Percentiles rank a stretch among this genome's conserved stretches.
phyloP scores from a whole-genome alignment of 2,797 vertebrate genomes.

The Mus caroli region DNA sequence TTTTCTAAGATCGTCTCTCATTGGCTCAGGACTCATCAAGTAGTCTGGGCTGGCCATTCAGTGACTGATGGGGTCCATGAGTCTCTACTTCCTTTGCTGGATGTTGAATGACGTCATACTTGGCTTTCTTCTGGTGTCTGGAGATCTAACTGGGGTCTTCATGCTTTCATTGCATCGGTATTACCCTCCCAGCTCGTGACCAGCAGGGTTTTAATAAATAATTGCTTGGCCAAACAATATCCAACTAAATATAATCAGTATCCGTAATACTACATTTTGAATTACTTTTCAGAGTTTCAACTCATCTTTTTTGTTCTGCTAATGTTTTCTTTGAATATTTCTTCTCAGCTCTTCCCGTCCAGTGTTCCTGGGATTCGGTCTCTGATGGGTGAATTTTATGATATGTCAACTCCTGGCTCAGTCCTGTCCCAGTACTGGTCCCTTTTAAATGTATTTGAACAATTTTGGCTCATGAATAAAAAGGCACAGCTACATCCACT shows the following conservation, averaged over 20 bases:
- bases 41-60: not conserved
- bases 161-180: not conserved
- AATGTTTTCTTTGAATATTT: conserved; percentile 61
- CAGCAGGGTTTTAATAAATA: not conserved
- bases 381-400: conserved; percentile 86
- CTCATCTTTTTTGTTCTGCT: not conserved
- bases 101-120: not conserved
- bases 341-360: conserved; percentile 92
- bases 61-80: not conserved
- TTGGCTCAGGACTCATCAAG: not conserved
- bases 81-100: not conserved
- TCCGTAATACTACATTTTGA: not conserved
- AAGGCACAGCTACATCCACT: conserved; percentile 69
- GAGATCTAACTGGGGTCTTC: not conserved
- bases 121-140: not conserved
- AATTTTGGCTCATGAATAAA: conserved; percentile 85
- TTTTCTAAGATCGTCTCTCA: not conserved
- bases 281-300: conserved; percentile 28
- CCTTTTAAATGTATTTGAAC: conserved; percentile 87
- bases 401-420: conserved; percentile 77
- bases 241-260: conserved; percentile 15
- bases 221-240: not conserved
- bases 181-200: not conserved
- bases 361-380: conserved; percentile 81
- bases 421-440: conserved; percentile 83